A percentile compares a stretch with the other conserved stretches of the same genome.
phyloP scores from a whole-genome alignment of 2,888 invertebrate genomes.

The Lagria hirta region DNA sequence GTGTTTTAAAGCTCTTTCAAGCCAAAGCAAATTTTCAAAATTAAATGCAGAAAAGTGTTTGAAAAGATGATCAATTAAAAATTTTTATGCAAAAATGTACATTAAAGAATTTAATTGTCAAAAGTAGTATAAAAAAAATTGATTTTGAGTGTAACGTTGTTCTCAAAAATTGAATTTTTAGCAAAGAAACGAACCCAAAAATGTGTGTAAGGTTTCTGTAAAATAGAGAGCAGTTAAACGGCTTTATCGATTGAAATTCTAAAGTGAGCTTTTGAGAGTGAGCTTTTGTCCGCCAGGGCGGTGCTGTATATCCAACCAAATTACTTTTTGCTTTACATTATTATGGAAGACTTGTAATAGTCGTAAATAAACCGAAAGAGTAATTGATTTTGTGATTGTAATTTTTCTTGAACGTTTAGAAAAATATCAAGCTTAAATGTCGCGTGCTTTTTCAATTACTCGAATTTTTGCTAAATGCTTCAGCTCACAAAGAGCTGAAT shows the following conservation, averaged over 20 bases:
- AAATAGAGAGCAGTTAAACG: constrained; percentile 8
- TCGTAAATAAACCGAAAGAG: constrained; percentile 43
- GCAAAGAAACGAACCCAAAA: constrained; percentile 28
- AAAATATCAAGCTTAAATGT: constrained; percentile 36
- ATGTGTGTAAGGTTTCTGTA: constrained; percentile 21
- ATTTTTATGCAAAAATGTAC: too few relatives aligned
- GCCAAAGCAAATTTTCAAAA: too few relatives aligned
- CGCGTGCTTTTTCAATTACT: constrained; percentile 33
- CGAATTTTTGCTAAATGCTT: constrained; percentile 27
- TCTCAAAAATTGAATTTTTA: constrained; percentile 21
- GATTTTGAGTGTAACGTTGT: too few relatives aligned
- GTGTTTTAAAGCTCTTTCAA: too few relatives aligned
- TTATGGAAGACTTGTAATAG: constrained; percentile 43
- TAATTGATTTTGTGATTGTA: constrained; percentile 46
- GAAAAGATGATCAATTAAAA: too few relatives aligned
- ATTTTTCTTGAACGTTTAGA: constrained; percentile 38
- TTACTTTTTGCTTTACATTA: constrained; percentile 32
- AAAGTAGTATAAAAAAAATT: too few relatives aligned
- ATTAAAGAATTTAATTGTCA: too few relatives aligned
- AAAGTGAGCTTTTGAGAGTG: constrained; percentile 26
- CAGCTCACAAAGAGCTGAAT: constrained; percentile 21
- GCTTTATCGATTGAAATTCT: constrained; percentile 34
- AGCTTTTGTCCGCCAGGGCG: constrained; percentile 30
- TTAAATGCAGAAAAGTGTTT: too few relatives aligned
- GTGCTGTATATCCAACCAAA: constrained; percentile 12